Evolutionary conservation across 2,888 invertebrate species (phyloP), one percentile per base, ranked within the genome.

Genomic region (Melitaea athalia): DNA sequence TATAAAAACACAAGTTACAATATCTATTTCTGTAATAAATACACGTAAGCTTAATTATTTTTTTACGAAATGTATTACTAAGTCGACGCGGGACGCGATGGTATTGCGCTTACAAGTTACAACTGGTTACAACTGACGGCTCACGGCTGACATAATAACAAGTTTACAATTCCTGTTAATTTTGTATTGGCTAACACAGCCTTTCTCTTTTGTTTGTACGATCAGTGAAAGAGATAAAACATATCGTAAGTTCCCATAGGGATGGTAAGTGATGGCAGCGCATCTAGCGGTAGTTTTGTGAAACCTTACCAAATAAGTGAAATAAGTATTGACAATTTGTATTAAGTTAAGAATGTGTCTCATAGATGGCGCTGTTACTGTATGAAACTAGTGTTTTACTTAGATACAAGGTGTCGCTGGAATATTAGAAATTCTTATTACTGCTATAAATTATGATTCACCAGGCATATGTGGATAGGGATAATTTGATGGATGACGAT

Each of bases 21-120:
- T 63, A 57, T 69, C 62, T 69, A 67, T 63, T 62, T 67, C 66
- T 67, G 50, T 64, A 59, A 38, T 14, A 69, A 63, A 69, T 68
- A 72, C 73, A 74, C 73, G 69, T 69, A 64, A 72, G 68, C 68
- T 72, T 72, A 49, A 49, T 67, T 70, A 61, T 67, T 42, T 68
- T 70, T 59, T 70, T 68, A 66, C 66, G 63, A 73, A 72, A 74
- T 72, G 49, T 38, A 45, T 53, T 55, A 31, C 47, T 63, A 57
- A 76, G 84, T 79, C 82, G 73, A 82, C 86, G 80, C 85, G 75
- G 77, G 73, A 82, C 86, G 80, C 85, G 75, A 77, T 82, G 83
- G 83, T 85, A 85, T 85, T 83, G 81, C 79, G 80, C 73, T 78
- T 77, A 79, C 83, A 81, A 89, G n/a, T n/a, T n/a, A n/a, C n/a